These are phyloP conservation scores for Tryphoninae sp. DNA, from an alignment of 2,888 invertebrate genomes.

Conservation along the genomic window DNA sequence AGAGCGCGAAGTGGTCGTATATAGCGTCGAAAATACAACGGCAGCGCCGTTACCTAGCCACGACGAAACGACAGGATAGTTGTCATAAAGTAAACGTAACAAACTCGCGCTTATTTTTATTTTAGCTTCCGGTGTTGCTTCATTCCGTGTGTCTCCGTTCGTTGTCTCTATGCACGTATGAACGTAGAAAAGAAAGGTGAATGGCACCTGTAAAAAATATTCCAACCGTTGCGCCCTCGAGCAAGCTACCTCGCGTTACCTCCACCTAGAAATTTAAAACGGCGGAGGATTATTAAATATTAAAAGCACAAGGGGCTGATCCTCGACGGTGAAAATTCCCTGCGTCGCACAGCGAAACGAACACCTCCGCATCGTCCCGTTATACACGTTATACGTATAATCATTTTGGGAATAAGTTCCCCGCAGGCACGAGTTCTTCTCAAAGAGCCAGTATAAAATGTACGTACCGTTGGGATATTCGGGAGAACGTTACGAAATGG, in stretches of 20 bases:
- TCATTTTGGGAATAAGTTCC: conserved; percentile 61
- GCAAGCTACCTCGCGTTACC: conserved; percentile 16
- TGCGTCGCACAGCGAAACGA: conserved; percentile 5
- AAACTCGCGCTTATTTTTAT: not conserved
- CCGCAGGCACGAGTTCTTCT: conserved; percentile 40
- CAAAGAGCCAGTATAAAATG: conserved; percentile 43
- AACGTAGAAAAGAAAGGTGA: not conserved
- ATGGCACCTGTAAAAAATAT: not conserved
- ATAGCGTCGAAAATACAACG: not conserved
- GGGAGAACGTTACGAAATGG: too few species aligned
- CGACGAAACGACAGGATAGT: not conserved
- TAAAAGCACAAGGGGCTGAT: conserved; percentile 62
- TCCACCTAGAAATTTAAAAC: conserved; percentile 64
- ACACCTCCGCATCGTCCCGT: conserved; percentile 14
- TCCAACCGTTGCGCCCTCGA: not conserved
- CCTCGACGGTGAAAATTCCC: conserved; percentile 42
- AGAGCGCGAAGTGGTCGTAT: not conserved
- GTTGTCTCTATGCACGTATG: not conserved
- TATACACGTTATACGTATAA: conserved; percentile 63
- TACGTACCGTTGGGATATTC: too few species aligned
- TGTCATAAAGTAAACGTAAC: not conserved
- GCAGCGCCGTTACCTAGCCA: not conserved
- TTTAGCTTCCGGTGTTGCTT: not conserved
- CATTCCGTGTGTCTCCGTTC: not conserved
- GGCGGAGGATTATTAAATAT: conserved; percentile 66